Evolutionary conservation across 1,140 invertebrate genomes (phyloP), one percentile per base, ranked within the genome.

Genomic region (Drosophila parabipectinata): DNA sequence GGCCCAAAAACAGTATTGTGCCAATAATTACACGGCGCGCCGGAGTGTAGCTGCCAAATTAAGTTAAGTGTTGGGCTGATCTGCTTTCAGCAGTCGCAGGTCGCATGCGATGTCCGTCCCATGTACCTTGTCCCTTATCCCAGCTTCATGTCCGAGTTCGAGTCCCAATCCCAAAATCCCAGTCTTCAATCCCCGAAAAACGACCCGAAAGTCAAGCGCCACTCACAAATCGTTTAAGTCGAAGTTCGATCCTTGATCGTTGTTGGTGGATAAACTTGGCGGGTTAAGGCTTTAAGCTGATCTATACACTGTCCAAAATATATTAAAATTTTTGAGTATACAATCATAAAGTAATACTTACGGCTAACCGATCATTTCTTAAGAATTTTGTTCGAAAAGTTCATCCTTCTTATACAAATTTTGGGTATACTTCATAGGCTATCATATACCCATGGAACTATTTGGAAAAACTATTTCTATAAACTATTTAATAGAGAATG

Each of bases 31-130:
- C 78, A 81, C 67, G 61, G 62, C 66, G 68, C 67, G 50, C 66
- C 72, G 63, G 85, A 85, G 69, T 90, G 87, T 77, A 78, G 79
- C 82, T 87, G 79, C 82, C 87, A 90, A 90, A 90, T 90, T 90
- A 90, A 87, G 87, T 87, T 90, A 90, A 90, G 87, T 90, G 87
- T 90, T 89, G 82, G 76, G 82, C 58, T 74, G 84, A 89, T 80
- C 84, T 79, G 51, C 67, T 87, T 87, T 81, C 75, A 81, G 64
- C 77, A 75, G 78, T 76, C 66, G 63, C 64, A 32, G 37, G 62
- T 67, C 71, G 47, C 54, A 75, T 69, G 64, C 67, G 50, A 39
- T 26, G 67, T 64, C 63, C 60, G 63, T 67, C 63, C 34, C 59
- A 6, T 37, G 24, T 53, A 24, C 24, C 47, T 9, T 30, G 28